These are phyloP conservation scores for Coregonus suidteri DNA, from an alignment of 2,797 vertebrate genomes.

Conservation along the genomic window DNA sequence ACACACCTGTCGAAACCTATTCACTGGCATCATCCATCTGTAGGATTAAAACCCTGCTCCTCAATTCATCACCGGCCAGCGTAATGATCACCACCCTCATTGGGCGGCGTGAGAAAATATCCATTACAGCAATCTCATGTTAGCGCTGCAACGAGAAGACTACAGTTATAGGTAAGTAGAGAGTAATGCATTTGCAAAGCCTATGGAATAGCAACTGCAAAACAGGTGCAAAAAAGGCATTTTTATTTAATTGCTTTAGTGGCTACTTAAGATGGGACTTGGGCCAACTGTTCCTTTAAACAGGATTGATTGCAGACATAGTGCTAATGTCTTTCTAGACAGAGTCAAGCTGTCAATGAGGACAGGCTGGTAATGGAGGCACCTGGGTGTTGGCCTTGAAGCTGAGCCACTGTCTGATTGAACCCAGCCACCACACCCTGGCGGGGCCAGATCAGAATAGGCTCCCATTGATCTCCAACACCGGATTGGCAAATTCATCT, in stretches of 20 bases:
- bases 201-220: not conserved
- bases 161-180: not conserved
- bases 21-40: constrained; percentile 2
- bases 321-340: not conserved
- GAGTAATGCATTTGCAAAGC: not conserved
- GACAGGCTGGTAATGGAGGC: not conserved
- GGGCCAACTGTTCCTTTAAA: no score
- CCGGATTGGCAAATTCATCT: not conserved
- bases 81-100: not conserved
- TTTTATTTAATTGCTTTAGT: not conserved
- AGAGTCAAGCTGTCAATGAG: not conserved
- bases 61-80: not conserved
- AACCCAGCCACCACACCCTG: not conserved
- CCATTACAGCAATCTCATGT: not conserved
- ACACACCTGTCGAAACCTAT: not conserved
- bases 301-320: no score
- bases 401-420: not conserved
- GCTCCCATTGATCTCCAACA: not conserved
- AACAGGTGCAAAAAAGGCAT: not conserved
- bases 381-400: not conserved
- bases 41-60: not conserved
- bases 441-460: not conserved
- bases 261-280: not conserved
- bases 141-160: not conserved
- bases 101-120: not conserved